Evolutionary conservation across 2,113 vertebrate species (phyloP).

Genomic region (Accipiter virgatus): DNA sequence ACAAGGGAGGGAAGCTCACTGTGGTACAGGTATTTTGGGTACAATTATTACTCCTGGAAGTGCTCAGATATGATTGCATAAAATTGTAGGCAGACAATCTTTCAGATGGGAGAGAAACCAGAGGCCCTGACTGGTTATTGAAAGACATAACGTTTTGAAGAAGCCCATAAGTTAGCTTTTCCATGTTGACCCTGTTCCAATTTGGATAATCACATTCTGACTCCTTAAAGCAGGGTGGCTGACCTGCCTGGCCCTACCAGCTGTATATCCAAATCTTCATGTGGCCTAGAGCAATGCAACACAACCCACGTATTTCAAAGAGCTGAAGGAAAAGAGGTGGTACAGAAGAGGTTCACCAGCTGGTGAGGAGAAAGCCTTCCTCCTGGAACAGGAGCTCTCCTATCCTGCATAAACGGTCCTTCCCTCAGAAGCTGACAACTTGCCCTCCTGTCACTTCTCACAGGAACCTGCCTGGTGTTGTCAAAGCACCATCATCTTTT

Average conservation of each 20-base stretch:
- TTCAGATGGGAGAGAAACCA: conserved; percentile 36
- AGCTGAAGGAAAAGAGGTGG: not conserved
- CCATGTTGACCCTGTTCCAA: conserved; percentile 4
- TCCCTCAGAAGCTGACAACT: not conserved
- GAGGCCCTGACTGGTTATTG: conserved; percentile 28
- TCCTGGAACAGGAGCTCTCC: rapidly evolving
- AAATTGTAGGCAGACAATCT: conserved; percentile 27
- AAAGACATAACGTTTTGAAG: not conserved
- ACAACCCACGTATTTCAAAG: not conserved
- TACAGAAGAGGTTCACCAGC: not conserved
- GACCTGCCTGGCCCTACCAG: conserved; percentile 29
- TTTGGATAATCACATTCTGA: conserved; percentile 28
- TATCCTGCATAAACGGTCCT: not conserved
- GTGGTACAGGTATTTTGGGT: not conserved
- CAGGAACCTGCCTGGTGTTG: not conserved
- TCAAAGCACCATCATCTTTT: not conserved
- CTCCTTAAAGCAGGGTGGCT: conserved; percentile 21
- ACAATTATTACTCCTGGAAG: not conserved
- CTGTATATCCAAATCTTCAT: not conserved
- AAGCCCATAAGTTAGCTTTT: conserved; percentile 31
- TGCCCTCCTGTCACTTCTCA: not conserved
- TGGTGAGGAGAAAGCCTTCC: not conserved
- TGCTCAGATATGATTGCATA: not conserved
- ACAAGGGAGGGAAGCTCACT: not conserved
- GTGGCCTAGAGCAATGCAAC: not conserved